A percentile compares a stretch with the other conserved stretches of the same genome.
These are phyloP conservation scores for Catonia carolina DNA, from an alignment of 2,888 invertebrate species.

Conservation along the genomic window DNA sequence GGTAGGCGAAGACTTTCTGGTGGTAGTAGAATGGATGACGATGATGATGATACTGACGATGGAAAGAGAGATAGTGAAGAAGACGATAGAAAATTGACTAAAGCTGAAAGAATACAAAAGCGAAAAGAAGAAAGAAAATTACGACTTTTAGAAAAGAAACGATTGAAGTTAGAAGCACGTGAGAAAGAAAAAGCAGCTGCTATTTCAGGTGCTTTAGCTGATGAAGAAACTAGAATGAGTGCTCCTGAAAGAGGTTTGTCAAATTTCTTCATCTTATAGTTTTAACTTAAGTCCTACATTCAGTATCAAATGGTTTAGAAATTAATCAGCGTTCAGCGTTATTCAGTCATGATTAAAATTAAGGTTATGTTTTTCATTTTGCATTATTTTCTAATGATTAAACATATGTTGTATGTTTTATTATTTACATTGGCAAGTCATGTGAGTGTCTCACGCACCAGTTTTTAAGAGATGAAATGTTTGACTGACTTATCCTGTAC, in stretches of 20 bases:
- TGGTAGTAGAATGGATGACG: slow-evolving; percentile 23
- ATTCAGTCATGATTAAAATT: too few relatives aligned
- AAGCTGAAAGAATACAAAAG: slow-evolving; percentile 17
- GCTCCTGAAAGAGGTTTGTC: slow-evolving; percentile 37
- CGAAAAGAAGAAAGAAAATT: slow-evolving; percentile 18
- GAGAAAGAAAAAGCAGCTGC: slow-evolving; percentile 13
- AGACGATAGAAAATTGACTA: slow-evolving; percentile 27
- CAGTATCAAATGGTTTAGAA: background rate
- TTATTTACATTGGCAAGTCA: too few relatives aligned
- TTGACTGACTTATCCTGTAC: too few relatives aligned
- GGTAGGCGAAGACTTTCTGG: background rate
- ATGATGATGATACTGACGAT: slow-evolving; percentile 29
- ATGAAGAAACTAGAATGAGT: slow-evolving; percentile 51
- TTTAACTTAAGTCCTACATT: slow-evolving; percentile 9
- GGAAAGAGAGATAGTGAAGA: slow-evolving; percentile 27
- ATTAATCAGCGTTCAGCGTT: too few relatives aligned
- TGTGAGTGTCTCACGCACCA: too few relatives aligned
- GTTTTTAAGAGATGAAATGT: too few relatives aligned
- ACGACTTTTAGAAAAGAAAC: slow-evolving; percentile 9
- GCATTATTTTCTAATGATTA: too few relatives aligned
- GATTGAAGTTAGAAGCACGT: slow-evolving; percentile 8
- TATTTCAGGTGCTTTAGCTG: slow-evolving; percentile 30
- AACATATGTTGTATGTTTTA: too few relatives aligned
- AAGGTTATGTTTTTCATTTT: too few relatives aligned
- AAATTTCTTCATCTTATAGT: background rate